Base-by-base conservation (phyloP, 2,797 vertebrate genomes). In the Alcedo quadribrachys region DNA sequence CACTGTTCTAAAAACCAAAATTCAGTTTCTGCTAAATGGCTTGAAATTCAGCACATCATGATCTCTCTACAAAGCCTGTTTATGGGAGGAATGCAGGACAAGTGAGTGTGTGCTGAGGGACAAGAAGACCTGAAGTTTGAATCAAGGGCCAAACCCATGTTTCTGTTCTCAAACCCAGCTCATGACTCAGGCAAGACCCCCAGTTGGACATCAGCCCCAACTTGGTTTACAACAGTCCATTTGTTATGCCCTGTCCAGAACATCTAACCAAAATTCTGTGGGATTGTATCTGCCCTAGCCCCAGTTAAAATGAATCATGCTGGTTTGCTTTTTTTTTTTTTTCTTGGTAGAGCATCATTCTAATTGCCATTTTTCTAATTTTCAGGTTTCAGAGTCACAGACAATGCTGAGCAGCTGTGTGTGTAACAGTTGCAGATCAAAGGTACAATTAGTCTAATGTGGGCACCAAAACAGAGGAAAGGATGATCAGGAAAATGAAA, bases 381-480 rank as follows among this genome's bases (percentile, higher is more conserved):
- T 94, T 78, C 86, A 90, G 89, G 88, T 94, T 94, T 92, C 79
- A 46, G 82, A 89, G 70, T 27, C 13, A 8, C 0, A 1, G 84
- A 87, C 89, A 92, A 94, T 51, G 70, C 63, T 43, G 76, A 89
- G 89, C 92, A 94, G 93, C 88, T 92, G 90, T 7, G 12, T 83
- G 60, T 85, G 80, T 74, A 93, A 89, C 87, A 93, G 76, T 61
- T 69, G 90, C 85, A 93, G 84, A 96, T 85, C 90, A 94, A 88
- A 94, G 93, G 74, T 68, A 95, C 93, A 94, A 94, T 94, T 92
- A 94, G 79, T 17, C 70, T 94, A 89, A 94, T 82, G 84, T 75
- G 86, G 86, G 90, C 88, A 96, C 77, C 90, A 91, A 93, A 95
- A 94, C 82, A 85, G 45, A 93, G 93, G 65, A 89, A 87, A 75